phyloP scores from a whole-genome alignment of 2,113 vertebrate species.

The Pachyramphus minor region DNA sequence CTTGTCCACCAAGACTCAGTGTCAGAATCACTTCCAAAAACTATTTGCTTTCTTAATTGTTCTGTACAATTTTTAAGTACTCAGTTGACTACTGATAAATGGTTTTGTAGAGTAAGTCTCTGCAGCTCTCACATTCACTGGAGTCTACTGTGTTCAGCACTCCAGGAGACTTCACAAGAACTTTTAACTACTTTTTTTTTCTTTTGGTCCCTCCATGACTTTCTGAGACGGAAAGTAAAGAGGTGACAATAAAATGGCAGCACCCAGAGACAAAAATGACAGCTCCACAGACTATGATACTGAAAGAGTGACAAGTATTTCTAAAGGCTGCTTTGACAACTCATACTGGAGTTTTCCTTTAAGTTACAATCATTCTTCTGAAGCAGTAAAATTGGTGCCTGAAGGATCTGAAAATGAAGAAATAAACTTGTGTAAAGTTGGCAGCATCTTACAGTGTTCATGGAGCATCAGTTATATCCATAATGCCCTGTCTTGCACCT shows the following conservation, averaged over 20 bases:
- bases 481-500: constrained; percentile 35
- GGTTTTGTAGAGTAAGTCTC: background rate
- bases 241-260: constrained; percentile 65
- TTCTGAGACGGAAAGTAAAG: constrained; percentile 50
- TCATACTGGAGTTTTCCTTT: constrained; percentile 51
- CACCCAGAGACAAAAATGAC: constrained; percentile 60
- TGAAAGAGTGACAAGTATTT: constrained; percentile 62
- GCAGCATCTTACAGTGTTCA: background rate
- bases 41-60: constrained; percentile 14
- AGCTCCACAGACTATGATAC: constrained; percentile 54
- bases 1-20: background rate
- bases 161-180: constrained; percentile 8
- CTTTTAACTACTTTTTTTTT: constrained; percentile 5
- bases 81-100: background rate
- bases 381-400: constrained; percentile 49
- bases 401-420: constrained; percentile 52
- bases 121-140: background rate
- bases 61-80: background rate
- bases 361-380: constrained; percentile 60
- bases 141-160: background rate
- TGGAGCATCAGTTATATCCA: background rate
- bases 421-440: constrained; percentile 49
- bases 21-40: background rate
- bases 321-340: constrained; percentile 68
- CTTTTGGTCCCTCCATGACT: background rate